These are phyloP conservation scores for Tetrao urogallus DNA, from an alignment of 2,113 vertebrate genomes.

Conservation along the genomic window DNA sequence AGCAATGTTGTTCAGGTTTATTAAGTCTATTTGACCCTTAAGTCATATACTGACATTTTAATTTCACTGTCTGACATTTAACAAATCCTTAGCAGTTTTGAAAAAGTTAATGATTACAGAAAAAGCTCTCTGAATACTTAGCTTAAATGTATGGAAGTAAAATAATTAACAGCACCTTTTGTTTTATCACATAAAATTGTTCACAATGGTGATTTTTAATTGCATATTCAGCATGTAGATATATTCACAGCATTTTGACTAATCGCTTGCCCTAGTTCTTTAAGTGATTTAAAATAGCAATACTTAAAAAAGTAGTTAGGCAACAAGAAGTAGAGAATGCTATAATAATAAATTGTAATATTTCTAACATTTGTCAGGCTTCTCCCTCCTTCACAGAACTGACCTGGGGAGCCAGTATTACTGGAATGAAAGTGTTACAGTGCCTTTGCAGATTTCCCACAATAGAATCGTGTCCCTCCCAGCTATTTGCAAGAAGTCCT, in stretches of 20 bases:
- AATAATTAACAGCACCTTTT: conserved; percentile 24
- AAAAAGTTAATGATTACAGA: conserved; percentile 55
- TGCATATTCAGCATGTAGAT: conserved; percentile 32
- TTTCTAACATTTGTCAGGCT: not conserved
- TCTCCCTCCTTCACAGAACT: not conserved
- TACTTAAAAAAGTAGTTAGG: conserved; percentile 2
- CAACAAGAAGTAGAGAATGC: conserved; percentile 1
- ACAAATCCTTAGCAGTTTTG: conserved; percentile 63
- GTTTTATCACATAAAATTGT: conserved; percentile 9
- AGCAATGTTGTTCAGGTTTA: conserved; percentile 63
- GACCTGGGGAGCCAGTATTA: conserved; percentile 11
- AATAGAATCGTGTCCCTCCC: conserved; percentile 67
- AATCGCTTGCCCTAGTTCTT: not conserved
- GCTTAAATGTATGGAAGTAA: conserved; percentile 29
- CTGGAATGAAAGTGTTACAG: conserved; percentile 9
- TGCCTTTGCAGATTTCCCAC: conserved; percentile 63
- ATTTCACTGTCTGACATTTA: conserved; percentile 79
- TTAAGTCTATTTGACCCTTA: conserved; percentile 72
- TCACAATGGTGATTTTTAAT: conserved; percentile 36
- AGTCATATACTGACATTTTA: conserved; percentile 76
- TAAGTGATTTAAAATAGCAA: conserved; percentile 18
- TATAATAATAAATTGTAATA: conserved; percentile 23
- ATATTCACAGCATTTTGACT: conserved; percentile 42
- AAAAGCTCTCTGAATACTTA: conserved; percentile 25
- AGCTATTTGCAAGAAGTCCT: conserved; percentile 74